Conservation (phyloP, 1,140 invertebrate species). For the Neodiprion lecontei region DNA sequence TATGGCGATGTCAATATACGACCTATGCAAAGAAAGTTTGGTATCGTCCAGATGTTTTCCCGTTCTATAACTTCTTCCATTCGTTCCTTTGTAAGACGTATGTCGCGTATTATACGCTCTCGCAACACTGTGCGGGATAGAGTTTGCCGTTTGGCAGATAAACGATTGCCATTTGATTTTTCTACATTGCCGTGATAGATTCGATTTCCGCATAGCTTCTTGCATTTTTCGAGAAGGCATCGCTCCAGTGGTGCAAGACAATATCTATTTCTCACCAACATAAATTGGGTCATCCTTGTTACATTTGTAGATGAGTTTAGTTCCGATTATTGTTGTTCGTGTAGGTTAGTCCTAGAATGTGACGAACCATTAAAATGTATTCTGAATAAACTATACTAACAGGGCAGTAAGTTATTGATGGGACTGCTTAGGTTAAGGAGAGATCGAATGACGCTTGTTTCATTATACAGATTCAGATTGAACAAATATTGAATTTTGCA, state of each 20-base stretch:
- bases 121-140: conserved; percentile 41
- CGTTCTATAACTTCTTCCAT: conserved; percentile 60
- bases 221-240: conserved; percentile 44
- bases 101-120: conserved; percentile 44
- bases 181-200: conserved; percentile 43
- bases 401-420: too few species aligned
- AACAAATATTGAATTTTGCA: too few species aligned
- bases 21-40: conserved; percentile 86
- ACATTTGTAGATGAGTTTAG: neutral
- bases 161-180: conserved; percentile 37
- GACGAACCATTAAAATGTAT: too few species aligned
- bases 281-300: neutral
- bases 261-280: neutral
- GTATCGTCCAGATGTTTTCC: conserved; percentile 93
- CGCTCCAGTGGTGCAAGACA: conserved; percentile 30
- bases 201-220: conserved; percentile 37
- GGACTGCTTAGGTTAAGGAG: too few species aligned
- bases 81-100: conserved; percentile 49
- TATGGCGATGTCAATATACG: conserved; percentile 86
- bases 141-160: conserved; percentile 29
- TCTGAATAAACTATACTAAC: too few species aligned
- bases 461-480: too few species aligned
- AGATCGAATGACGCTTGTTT: too few species aligned
- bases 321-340: neutral
- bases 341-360: too few species aligned